These are phyloP conservation scores for Drosophila barbarae DNA, from an alignment of 2,888 invertebrate genomes.

Conservation along the genomic window DNA sequence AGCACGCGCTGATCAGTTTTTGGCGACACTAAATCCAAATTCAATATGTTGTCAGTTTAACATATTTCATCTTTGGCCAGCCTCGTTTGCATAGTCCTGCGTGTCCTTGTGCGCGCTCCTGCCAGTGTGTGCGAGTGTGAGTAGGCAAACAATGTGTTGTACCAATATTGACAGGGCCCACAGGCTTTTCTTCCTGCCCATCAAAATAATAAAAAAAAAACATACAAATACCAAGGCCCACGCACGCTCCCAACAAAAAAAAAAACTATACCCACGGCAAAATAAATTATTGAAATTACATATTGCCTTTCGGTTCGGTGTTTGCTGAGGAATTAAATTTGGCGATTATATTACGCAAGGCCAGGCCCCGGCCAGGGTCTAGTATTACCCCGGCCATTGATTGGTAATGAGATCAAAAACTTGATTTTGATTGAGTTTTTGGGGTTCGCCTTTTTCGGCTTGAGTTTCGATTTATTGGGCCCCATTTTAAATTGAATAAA, in stretches of 20 bases:
- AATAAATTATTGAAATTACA: conserved; percentile 65
- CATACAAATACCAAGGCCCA: conserved; percentile 5
- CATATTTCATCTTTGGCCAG: conserved; percentile 58
- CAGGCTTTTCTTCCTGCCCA: conserved; percentile 40
- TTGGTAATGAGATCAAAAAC: conserved; percentile 33
- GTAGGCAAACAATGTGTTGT: conserved; percentile 65
- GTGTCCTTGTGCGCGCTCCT: conserved; percentile 2
- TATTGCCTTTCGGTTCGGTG: conserved; percentile 16
- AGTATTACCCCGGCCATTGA: conserved; percentile 10
- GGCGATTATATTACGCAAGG: conserved; percentile 59
- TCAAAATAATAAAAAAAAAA: background rate
- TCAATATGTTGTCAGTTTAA: conserved; percentile 72
- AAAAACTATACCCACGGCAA: conserved; percentile 32
- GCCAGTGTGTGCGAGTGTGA: conserved; percentile 4
- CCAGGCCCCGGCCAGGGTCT: conserved; percentile 15
- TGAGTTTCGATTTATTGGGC: background rate
- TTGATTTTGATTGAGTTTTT: conserved; percentile 23
- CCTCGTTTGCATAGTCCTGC: conserved; percentile 39
- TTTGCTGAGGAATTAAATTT: conserved; percentile 58
- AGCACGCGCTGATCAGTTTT: conserved; percentile 43
- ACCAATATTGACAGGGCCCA: conserved; percentile 67
- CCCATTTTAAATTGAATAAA: conserved; percentile 9
- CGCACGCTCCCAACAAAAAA: background rate
- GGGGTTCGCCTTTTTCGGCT: conserved; percentile 8
- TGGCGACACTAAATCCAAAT: conserved; percentile 65